A percentile compares a stretch with the other conserved stretches of the same genome.
phyloP scores from a whole-genome alignment of 2,113 vertebrate genomes.

The Stigmatopora nigra region DNA sequence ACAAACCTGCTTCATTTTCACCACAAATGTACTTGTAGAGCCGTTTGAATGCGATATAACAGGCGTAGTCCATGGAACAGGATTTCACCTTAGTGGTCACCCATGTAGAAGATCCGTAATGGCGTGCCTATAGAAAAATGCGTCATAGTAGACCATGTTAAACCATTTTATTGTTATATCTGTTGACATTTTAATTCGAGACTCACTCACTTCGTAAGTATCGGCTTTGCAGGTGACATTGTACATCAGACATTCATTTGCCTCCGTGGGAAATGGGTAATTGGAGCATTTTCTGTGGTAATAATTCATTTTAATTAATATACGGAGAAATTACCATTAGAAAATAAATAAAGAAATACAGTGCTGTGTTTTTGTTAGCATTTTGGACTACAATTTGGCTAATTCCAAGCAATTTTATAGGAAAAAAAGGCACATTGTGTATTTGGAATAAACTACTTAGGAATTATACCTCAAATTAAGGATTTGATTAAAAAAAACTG shows the following conservation, averaged over 20 bases:
- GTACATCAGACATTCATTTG: slow-evolving; percentile 60
- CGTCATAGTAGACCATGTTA: background rate
- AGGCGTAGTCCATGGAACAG: slow-evolving; percentile 38
- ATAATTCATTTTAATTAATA: background rate
- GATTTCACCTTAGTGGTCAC: slow-evolving; percentile 42
- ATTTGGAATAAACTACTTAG: background rate
- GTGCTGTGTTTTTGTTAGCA: no score
- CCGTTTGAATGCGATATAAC: slow-evolving; percentile 36
- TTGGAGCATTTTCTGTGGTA: slow-evolving; percentile 2
- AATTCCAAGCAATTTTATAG: no score
- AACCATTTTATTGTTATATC: no score
- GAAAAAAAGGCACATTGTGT: no score
- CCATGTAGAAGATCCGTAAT: slow-evolving; percentile 60
- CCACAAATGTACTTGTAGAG: slow-evolving; percentile 67
- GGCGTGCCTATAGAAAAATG: slow-evolving; percentile 54
- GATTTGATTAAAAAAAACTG: background rate
- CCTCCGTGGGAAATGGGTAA: slow-evolving; percentile 46
- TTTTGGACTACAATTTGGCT: no score
- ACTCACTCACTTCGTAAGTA: slow-evolving; percentile 56
- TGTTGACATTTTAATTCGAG: background rate
- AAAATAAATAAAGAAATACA: no score
- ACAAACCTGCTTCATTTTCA: slow-evolving; percentile 48
- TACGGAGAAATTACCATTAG: no score
- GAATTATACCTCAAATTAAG: no score
- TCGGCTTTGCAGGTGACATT: slow-evolving; percentile 44